These are phyloP conservation scores for Pangasianodon gigas DNA, from an alignment of 2,113 vertebrate genomes.

Conservation along the genomic window DNA sequence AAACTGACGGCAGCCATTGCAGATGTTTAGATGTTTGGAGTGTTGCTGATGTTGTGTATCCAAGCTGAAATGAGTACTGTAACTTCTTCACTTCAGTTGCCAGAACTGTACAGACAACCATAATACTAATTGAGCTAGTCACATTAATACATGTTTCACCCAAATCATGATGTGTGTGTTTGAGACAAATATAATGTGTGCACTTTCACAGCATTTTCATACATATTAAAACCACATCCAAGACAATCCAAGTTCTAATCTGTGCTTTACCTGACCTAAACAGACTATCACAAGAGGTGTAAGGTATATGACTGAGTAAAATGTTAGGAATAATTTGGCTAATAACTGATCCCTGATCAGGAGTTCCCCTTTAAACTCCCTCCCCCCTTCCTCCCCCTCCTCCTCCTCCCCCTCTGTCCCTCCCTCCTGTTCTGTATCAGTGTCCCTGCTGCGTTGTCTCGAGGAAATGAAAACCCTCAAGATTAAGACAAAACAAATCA, in stretches of 20 bases:
- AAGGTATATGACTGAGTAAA: not conserved
- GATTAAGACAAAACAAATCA: slow-evolving; percentile 25
- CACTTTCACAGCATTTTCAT: not conserved
- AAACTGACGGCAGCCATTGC: slow-evolving; percentile 32
- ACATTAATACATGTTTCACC: not conserved
- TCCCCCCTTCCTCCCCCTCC: slow-evolving; percentile 13
- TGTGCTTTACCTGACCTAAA: too few relatives aligned
- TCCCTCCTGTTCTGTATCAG: slow-evolving; percentile 56
- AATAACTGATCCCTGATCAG: slow-evolving; percentile 32
- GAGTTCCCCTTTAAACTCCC: slow-evolving; percentile 69
- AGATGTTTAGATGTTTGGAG: slow-evolving; percentile 21
- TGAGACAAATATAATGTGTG: not conserved
- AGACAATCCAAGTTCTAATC: not conserved
- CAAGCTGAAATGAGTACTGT: not conserved
- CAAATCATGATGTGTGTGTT: not conserved
- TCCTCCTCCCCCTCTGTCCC: slow-evolving; percentile 26
- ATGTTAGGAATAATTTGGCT: slow-evolving; percentile 14
- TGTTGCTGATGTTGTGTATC: slow-evolving; percentile 20
- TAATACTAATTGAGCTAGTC: not conserved
- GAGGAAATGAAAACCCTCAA: slow-evolving; percentile 34
- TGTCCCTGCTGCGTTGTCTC: slow-evolving; percentile 68
- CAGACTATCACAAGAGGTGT: too few relatives aligned
- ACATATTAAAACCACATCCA: not conserved
- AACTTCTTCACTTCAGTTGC: not conserved
- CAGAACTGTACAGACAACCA: not conserved